Conservation (phyloP, 1,140 invertebrate genomes). For the Euura lappo region DNA sequence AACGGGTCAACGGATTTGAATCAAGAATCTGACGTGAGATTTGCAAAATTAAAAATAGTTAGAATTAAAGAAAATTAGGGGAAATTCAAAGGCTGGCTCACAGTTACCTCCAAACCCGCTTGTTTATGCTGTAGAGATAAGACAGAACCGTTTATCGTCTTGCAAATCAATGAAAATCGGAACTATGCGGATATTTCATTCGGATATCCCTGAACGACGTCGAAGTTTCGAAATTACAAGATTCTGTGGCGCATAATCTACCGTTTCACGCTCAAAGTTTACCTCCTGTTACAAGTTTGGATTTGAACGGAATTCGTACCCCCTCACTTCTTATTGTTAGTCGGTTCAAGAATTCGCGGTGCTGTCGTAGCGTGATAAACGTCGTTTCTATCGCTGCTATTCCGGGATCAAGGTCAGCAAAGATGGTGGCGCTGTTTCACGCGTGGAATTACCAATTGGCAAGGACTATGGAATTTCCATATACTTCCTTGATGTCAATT, state of each 20-base stretch:
- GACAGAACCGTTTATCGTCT: too few species aligned
- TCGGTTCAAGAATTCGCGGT: background rate
- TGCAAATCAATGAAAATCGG: background rate
- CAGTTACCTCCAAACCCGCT: too few species aligned
- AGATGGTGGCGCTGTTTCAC: background rate
- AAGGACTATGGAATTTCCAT: background rate
- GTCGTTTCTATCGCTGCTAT: background rate
- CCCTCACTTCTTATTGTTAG: background rate
- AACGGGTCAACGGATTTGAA: too few species aligned
- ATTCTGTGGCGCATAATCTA: background rate
- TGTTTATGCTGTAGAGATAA: too few species aligned
- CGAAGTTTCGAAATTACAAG: background rate
- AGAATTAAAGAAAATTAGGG: too few species aligned
- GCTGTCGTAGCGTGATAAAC: background rate
- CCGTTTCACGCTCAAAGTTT: background rate
- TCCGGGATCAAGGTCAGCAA: constrained; percentile 6
- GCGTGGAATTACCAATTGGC: constrained; percentile 1
- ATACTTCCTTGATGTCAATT: too few species aligned
- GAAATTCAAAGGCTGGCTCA: too few species aligned
- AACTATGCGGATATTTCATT: background rate
- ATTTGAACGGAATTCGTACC: background rate
- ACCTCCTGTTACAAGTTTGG: background rate
- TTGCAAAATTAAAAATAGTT: too few species aligned
- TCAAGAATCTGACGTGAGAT: too few species aligned
- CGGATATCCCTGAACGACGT: too few species aligned